phyloP scores from a whole-genome alignment of 2,113 vertebrate genomes.

The Danionella cerebrum region DNA sequence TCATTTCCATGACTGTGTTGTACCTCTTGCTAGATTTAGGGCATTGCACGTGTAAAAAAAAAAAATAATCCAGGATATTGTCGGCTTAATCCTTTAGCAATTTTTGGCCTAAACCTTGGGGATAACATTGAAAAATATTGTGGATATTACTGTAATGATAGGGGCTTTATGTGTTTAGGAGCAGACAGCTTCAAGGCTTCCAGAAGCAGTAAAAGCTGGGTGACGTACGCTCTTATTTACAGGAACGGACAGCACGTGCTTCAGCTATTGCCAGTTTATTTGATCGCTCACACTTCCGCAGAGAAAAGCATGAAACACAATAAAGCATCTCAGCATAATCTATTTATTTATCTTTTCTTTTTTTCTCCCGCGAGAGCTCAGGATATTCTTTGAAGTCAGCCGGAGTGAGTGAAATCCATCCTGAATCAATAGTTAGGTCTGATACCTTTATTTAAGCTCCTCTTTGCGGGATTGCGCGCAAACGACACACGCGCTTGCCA shows the following conservation, averaged over 20 bases:
- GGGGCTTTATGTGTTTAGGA: slow-evolving; percentile 7
- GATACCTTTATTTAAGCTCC: slow-evolving; percentile 28
- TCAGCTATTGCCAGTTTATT: not conserved
- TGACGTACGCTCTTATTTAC: not conserved
- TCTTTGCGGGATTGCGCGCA: not conserved
- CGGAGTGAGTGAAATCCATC: not conserved
- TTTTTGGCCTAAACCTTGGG: not conserved
- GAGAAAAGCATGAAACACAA: slow-evolving; percentile 8
- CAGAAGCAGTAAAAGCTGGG: not conserved
- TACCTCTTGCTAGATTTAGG: not conserved
- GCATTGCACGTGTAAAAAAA: not conserved
- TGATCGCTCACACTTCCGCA: slow-evolving; percentile 6
- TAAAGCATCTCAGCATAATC: slow-evolving; percentile 20
- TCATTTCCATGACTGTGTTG: too few relatives aligned
- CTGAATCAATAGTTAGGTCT: slow-evolving; percentile 20
- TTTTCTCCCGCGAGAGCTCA: not conserved
- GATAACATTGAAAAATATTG: slow-evolving; percentile 3
- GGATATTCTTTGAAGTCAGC: slow-evolving; percentile 12
- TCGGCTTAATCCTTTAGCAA: not conserved
- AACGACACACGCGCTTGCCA: slow-evolving; percentile 12
- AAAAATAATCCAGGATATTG: not conserved
- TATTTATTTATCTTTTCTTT: slow-evolving; percentile 2
- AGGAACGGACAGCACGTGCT: not conserved
- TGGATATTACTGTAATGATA: not conserved
- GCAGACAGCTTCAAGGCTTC: not conserved